phyloP scores from a whole-genome alignment of 2,888 invertebrate species.

The Sipha maydis region DNA sequence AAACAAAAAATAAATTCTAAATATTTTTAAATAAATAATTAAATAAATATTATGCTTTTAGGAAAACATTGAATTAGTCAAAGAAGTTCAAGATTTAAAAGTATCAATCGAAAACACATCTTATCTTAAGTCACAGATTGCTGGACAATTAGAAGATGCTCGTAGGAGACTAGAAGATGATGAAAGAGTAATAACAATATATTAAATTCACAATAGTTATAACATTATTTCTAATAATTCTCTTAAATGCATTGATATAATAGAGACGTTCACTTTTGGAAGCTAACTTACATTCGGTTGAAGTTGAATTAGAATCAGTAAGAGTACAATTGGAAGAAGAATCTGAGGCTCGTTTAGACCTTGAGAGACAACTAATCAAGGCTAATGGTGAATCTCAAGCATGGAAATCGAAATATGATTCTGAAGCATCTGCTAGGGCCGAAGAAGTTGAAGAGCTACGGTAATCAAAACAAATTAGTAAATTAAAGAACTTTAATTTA shows the following conservation, averaged over 20 bases:
- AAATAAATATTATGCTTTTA: constrained; percentile 58
- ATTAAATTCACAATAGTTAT: not conserved
- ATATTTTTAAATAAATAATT: not conserved
- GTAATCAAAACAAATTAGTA: constrained; percentile 66
- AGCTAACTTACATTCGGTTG: constrained; percentile 88
- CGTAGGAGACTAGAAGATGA: constrained; percentile 96
- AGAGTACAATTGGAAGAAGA: constrained; percentile 98
- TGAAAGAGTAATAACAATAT: constrained; percentile 75
- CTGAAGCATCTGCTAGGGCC: constrained; percentile 90
- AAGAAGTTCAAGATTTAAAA: constrained; percentile 97
- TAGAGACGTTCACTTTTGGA: constrained; percentile 87
- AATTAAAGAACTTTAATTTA: not conserved
- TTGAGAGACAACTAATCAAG: constrained; percentile 96
- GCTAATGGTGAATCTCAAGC: constrained; percentile 83
- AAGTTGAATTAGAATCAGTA: constrained; percentile 92
- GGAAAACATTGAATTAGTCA: constrained; percentile 91
- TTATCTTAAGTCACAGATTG: constrained; percentile 90
- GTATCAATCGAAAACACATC: constrained; percentile 92
- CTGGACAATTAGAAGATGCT: constrained; percentile 92
- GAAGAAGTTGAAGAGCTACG: constrained; percentile 83
- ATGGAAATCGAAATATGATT: constrained; percentile 95
- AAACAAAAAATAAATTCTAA: constrained; percentile 65
- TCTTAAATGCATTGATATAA: constrained; percentile 36
- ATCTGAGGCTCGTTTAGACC: constrained; percentile 93
- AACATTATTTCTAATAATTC: not conserved